Evolutionary conservation across 2,888 invertebrate genomes (phyloP).

Genomic region (Epinotia demarniana): DNA sequence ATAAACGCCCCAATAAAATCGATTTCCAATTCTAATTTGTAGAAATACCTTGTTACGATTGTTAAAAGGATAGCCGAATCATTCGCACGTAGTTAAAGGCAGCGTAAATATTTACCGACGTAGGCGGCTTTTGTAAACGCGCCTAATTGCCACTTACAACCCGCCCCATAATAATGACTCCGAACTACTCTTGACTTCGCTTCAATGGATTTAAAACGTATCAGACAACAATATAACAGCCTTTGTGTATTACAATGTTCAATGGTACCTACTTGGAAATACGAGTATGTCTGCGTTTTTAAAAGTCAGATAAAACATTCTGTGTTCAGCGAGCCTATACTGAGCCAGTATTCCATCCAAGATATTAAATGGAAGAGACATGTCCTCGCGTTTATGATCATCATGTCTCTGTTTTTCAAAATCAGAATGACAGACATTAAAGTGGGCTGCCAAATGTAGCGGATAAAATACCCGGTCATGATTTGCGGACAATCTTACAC

Average conservation of each 20-base stretch:
- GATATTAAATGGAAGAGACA: not conserved
- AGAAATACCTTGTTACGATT: constrained; percentile 8
- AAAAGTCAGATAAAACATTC: not conserved
- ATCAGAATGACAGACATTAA: not conserved
- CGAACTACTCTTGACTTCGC: constrained; percentile 50
- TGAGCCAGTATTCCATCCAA: not conserved
- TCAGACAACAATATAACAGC: constrained; percentile 47
- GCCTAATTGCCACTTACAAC: constrained; percentile 61
- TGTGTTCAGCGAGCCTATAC: not conserved
- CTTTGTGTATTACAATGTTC: not conserved
- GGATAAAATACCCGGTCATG: too few species aligned
- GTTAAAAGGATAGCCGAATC: constrained; percentile 47
- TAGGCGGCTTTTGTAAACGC: constrained; percentile 55
- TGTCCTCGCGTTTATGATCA: not conserved
- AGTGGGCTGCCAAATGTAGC: not conserved
- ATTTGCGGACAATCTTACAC: too few species aligned
- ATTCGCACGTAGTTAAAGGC: constrained; percentile 50
- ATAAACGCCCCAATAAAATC: constrained; percentile 6
- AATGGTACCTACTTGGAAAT: not conserved
- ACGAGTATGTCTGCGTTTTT: not conserved
- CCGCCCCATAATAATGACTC: constrained; percentile 39
- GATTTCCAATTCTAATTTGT: not conserved
- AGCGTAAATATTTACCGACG: constrained; percentile 54
- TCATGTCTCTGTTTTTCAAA: not conserved
- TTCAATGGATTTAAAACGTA: constrained; percentile 38